Conservation (phyloP, 2,113 vertebrate species). For the Casuarius casuarius region DNA sequence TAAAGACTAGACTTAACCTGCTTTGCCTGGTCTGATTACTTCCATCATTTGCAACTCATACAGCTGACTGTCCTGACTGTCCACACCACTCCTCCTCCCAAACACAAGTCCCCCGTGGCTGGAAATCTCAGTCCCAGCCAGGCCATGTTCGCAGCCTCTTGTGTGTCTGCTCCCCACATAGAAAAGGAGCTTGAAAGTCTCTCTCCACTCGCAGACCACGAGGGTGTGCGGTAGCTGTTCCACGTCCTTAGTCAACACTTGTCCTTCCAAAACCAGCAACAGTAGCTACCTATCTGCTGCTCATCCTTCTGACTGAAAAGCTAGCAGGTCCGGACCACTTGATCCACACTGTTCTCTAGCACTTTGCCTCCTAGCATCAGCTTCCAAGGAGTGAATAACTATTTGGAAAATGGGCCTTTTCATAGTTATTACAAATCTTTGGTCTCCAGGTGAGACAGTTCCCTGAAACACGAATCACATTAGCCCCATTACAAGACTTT, state of each 20-base stretch:
- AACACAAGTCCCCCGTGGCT: not conserved
- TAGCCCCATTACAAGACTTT: not conserved
- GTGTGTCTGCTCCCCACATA: not conserved
- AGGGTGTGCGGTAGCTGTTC: not conserved
- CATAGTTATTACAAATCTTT: not conserved
- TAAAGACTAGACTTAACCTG: not conserved
- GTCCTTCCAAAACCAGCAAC: not conserved
- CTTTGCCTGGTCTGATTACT: not conserved
- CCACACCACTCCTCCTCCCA: not conserved
- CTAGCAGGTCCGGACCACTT: not conserved
- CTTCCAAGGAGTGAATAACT: not conserved
- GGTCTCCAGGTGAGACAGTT: not conserved
- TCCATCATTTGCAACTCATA: not conserved
- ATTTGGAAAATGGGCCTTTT: not conserved
- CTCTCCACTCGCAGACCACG: not conserved
- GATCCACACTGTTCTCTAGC: not conserved
- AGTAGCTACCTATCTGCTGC: not conserved
- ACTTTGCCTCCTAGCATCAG: not conserved
- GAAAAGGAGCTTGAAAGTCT: not conserved
- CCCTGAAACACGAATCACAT: not conserved
- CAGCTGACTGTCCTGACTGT: no score
- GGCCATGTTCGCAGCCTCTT: not conserved
- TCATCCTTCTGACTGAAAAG: not conserved
- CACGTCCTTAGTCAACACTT: not conserved
- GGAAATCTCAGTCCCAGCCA: not conserved